Evolutionary conservation across 2,113 vertebrate species (phyloP).

Genomic region (Carollia perspicillata): DNA sequence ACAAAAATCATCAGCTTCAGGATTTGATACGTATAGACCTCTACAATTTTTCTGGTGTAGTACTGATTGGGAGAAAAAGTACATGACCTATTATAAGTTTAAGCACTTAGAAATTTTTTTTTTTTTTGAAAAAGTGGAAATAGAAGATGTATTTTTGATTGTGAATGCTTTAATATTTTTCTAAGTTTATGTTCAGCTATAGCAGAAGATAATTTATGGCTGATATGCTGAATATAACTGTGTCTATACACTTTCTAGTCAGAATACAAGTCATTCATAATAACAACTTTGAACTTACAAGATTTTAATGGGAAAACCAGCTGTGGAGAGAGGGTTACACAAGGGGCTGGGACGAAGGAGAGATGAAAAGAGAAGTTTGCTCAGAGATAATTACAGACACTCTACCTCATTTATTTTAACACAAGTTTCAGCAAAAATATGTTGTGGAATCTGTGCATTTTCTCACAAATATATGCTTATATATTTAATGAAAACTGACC

Average conservation of each 20-base stretch:
- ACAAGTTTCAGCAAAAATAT: background rate
- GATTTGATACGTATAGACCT: background rate
- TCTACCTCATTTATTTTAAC: background rate
- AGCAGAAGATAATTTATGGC: background rate
- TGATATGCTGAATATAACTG: background rate
- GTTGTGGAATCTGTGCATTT: background rate
- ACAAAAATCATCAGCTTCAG: background rate
- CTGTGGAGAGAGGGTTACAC: background rate
- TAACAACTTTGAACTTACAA: background rate
- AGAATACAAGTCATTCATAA: background rate
- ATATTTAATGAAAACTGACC: background rate
- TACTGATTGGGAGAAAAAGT: background rate
- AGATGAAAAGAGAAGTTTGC: background rate
- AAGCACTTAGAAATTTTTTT: background rate
- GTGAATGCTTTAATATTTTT: background rate
- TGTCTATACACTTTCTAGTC: background rate
- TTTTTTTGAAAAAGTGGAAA: background rate
- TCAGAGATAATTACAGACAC: background rate
- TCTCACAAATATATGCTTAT: background rate
- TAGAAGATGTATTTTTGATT: background rate
- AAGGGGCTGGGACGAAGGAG: background rate
- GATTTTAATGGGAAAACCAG: background rate
- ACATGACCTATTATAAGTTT: background rate
- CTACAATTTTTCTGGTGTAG: background rate
- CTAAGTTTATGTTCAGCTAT: background rate